These are phyloP conservation scores for Eupithecia exiguata DNA, from an alignment of 2,888 invertebrate genomes.

Conservation along the genomic window DNA sequence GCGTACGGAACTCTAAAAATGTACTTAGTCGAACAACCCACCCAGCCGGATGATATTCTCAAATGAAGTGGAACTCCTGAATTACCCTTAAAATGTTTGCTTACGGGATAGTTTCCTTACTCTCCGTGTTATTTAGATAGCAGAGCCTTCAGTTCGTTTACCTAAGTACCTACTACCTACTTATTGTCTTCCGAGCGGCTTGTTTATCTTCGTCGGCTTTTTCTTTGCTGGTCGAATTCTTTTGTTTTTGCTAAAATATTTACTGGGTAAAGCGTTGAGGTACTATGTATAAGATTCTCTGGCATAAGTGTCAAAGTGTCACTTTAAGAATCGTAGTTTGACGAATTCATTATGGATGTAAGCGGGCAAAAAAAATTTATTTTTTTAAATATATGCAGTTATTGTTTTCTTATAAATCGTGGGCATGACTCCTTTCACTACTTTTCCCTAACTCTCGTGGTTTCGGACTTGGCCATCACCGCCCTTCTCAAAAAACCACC, in stretches of 20 bases:
- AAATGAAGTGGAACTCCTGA: conserved; percentile 66
- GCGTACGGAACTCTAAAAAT: background rate
- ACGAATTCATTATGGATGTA: no score
- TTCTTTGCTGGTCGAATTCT: conserved; percentile 5
- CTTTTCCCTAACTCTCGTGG: no score
- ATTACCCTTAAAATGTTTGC: conserved; percentile 63
- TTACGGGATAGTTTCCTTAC: conserved; percentile 44
- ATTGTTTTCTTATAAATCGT: no score
- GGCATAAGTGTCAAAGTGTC: no score
- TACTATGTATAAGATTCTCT: background rate
- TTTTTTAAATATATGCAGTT: no score
- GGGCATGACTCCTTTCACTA: no score
- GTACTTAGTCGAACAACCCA: conserved; percentile 51
- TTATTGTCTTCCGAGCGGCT: conserved; percentile 10
- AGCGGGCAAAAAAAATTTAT: no score
- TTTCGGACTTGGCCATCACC: no score
- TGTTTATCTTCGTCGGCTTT: conserved; percentile 20
- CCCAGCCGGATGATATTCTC: conserved; percentile 49
- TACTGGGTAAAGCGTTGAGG: background rate
- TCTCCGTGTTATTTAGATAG: conserved; percentile 48
- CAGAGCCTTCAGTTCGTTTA: conserved; percentile 31
- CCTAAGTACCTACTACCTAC: conserved; percentile 6
- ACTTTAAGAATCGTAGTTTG: no score
- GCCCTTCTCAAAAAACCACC: no score
- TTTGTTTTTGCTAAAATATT: conserved; percentile 3